Conservation (phyloP, 92 coral and sea anemone genomes). For the Actinernus sp. region DNA sequence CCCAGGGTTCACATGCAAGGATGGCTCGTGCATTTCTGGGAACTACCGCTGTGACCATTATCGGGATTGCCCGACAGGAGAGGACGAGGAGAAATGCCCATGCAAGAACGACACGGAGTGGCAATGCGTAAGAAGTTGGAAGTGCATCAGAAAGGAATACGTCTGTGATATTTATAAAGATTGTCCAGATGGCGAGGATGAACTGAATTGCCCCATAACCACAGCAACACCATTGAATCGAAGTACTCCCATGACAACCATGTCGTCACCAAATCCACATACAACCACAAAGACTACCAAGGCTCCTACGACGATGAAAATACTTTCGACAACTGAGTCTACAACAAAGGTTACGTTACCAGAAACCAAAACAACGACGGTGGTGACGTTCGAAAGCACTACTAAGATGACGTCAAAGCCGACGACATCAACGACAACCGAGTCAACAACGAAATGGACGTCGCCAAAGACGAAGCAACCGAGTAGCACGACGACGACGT, state of each 20-base stretch:
- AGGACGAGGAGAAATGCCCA: slow-evolving; percentile 67
- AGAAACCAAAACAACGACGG: not conserved
- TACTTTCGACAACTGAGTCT: too few relatives aligned
- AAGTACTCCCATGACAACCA: not conserved
- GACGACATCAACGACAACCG: slow-evolving; percentile 14
- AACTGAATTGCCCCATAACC: slow-evolving; percentile 41
- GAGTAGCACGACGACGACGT: slow-evolving; percentile 4
- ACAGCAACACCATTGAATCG: not conserved
- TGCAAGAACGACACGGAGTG: slow-evolving; percentile 57
- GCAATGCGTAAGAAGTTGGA: slow-evolving; percentile 47
- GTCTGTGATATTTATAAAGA: slow-evolving; percentile 60
- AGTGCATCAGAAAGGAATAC: slow-evolving; percentile 46
- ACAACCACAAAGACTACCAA: slow-evolving; percentile 6
- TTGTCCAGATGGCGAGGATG: slow-evolving; percentile 73
- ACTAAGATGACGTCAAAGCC: not conserved
- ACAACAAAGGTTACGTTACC: too few relatives aligned
- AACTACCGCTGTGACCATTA: slow-evolving; percentile 60
- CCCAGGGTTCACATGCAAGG: slow-evolving; percentile 51
- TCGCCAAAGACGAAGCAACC: slow-evolving; percentile 1
- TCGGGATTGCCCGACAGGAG: slow-evolving; percentile 63
- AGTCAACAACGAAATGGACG: not conserved
- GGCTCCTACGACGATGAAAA: slow-evolving; percentile 4
- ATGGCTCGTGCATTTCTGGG: slow-evolving; percentile 59
- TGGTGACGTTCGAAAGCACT: not conserved
- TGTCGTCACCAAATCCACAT: slow-evolving; percentile 6